phyloP scores from a whole-genome alignment of 2,888 invertebrate genomes.

The Liodrosophila aerea region DNA sequence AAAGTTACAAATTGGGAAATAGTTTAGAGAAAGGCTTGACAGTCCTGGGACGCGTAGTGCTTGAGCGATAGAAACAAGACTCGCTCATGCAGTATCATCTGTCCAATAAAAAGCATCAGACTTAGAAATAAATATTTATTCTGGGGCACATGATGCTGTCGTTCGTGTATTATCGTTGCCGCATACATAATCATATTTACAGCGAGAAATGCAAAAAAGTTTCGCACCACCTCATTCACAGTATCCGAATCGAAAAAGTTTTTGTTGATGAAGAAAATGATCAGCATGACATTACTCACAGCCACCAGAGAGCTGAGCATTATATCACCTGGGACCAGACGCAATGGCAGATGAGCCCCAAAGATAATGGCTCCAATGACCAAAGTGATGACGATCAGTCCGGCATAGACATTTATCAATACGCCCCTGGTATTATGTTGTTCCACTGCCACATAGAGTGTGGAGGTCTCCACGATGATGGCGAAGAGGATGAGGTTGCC shows the following conservation, averaged over 20 bases:
- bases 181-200: constrained; percentile 58
- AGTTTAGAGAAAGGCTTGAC: constrained; percentile 1
- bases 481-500: constrained; percentile 36
- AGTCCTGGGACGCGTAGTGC: neutral
- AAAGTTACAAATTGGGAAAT: too few species aligned
- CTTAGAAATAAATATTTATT: constrained; percentile 59
- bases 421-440: constrained; percentile 36
- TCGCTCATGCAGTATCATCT: constrained; percentile 62
- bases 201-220: constrained; percentile 55
- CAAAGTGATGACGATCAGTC: constrained; percentile 44
- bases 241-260: constrained; percentile 2
- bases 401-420: constrained; percentile 52
- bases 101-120: constrained; percentile 50
- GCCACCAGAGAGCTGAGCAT: constrained; percentile 58
- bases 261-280: constrained; percentile 50
- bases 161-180: constrained; percentile 64
- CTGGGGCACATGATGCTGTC: constrained; percentile 60
- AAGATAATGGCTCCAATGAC: constrained; percentile 47
- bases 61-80: constrained; percentile 32
- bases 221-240: constrained; percentile 34
- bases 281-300: constrained; percentile 45
- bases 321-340: constrained; percentile 56
- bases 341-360: constrained; percentile 69
- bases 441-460: constrained; percentile 57
- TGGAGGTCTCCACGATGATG: constrained; percentile 57